Base-by-base conservation (phyloP, 2,797 vertebrate species). In the Intellagama lesueurii region DNA sequence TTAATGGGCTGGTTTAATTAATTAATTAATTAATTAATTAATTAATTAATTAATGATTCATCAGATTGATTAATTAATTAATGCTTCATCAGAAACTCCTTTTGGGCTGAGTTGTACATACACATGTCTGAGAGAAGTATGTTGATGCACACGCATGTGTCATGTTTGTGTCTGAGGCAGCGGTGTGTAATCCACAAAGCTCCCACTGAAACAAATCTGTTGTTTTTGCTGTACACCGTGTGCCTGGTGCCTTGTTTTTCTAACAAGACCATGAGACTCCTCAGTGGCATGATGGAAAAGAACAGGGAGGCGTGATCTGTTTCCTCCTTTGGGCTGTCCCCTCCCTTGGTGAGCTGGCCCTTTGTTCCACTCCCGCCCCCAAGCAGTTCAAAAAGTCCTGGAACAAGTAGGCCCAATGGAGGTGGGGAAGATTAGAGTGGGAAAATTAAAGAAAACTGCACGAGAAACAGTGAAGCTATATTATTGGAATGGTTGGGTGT, bases 261-360 rank as follows among this genome's bases (percentile, higher is more conserved):
- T 35, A 52, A 30, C 19, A 52, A 40, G 26, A 68, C 75, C 17
- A 44, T 24, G 26, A 76, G 44, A 86, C 60, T 44, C n/a, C 16
- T 47, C 26, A 26, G 85, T 49, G 64, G 76, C 75, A 49, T 32
- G 40, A 79, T 79, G 85, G 85, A 79, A 87, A 87, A 87, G 75
- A 69, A 26, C 40, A 78, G 40, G 30, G 73, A 66, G 76, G 76
- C 79, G 85, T 49, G 44, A 87, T 68, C 60, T n/a, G 30, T 87
- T 79, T 87, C 64, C 85, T 40, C 40, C 68, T 79, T 68, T 69
- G 30, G 30, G 75, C 69, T 84, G 69, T 17, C 83, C n/a, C 47
- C 30, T 72, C 68, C 60, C 60, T n/a, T 19, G 40, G 75, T 32
- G 6, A 11, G 28, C 68, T 75, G 40, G 40, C 73, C 22, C 73